Percentiles rank a stretch among this genome's conserved stretches.
These are phyloP conservation scores for Schizopygopsis pylzovi DNA, from an alignment of 2,797 vertebrate species.

Conservation along the genomic window DNA sequence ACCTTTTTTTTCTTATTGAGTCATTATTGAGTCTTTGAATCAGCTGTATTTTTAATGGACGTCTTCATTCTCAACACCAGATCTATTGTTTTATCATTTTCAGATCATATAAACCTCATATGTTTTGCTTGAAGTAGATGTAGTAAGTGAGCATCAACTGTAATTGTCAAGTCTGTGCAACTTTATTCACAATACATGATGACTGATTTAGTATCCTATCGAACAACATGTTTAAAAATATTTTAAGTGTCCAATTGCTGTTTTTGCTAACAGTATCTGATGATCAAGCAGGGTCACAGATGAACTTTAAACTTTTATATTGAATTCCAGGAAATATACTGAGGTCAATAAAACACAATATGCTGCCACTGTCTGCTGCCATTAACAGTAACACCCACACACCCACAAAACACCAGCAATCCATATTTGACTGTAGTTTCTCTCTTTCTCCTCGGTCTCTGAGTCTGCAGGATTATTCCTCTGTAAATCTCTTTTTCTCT, in stretches of 20 bases:
- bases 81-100: background rate
- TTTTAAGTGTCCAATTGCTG: background rate
- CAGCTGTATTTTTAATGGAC: background rate
- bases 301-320: conserved; percentile 2
- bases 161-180: background rate
- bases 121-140: background rate
- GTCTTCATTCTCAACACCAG: background rate
- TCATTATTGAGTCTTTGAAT: background rate
- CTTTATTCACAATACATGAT: background rate
- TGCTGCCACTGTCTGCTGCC: conserved; percentile 13
- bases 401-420: background rate
- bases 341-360: conserved; percentile 15
- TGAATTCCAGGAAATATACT: conserved; percentile 3
- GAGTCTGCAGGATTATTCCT: conserved; percentile 12
- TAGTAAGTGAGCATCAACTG: background rate
- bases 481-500: conserved; percentile 12
- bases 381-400: conserved; percentile 4
- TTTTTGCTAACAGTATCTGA: background rate
- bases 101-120: background rate
- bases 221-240: background rate
- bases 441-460: background rate
- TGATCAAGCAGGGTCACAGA: conserved; percentile 5
- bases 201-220: background rate
- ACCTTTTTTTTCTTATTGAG: background rate
- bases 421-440: background rate